A percentile compares a stretch with the other conserved stretches of the same genome.
Evolutionary conservation across 2,797 vertebrate species (phyloP).

Genomic region (Hemibagrus guttatus): DNA sequence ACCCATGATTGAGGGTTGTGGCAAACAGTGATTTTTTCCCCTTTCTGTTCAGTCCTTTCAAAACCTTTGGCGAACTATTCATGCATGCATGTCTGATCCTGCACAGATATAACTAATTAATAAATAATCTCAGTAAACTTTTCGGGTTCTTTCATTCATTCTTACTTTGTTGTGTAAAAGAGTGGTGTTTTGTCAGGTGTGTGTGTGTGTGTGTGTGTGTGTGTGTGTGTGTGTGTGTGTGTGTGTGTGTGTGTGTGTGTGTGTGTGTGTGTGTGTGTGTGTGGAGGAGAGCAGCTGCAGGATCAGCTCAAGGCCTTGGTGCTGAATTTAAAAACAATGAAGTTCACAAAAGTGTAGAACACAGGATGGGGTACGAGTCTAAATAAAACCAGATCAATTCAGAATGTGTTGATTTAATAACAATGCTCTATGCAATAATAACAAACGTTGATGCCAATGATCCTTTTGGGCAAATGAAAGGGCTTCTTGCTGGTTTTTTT

Average conservation of each 20-base stretch:
- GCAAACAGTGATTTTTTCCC: background rate
- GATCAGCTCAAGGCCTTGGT: constrained; percentile 33
- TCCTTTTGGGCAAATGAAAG: background rate
- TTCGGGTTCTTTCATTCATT: background rate
- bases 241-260: constrained; percentile 22
- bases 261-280: constrained; percentile 16
- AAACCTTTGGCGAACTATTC: background rate
- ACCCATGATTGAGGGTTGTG: background rate
- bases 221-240: constrained; percentile 13
- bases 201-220: constrained; percentile 8
- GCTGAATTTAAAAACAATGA: constrained; percentile 44
- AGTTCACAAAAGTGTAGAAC: constrained; percentile 34
- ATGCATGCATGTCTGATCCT: constrained; percentile 9
- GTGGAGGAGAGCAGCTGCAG: constrained; percentile 31
- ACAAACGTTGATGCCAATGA: background rate
- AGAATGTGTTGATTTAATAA: constrained; percentile 29
- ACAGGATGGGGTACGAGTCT: constrained; percentile 35
- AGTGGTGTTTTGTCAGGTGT: constrained; percentile 30
- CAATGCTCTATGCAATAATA: constrained; percentile 31
- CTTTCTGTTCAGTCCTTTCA: background rate
- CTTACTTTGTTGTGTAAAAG: background rate
- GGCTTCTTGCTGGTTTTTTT: background rate
- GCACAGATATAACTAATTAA: background rate
- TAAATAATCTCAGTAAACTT: background rate
- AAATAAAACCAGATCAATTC: constrained; percentile 43